A percentile compares a stretch with the other conserved stretches of the same genome.
Evolutionary conservation across 2,797 vertebrate species (phyloP).

Genomic region (Liasis olivaceus): DNA sequence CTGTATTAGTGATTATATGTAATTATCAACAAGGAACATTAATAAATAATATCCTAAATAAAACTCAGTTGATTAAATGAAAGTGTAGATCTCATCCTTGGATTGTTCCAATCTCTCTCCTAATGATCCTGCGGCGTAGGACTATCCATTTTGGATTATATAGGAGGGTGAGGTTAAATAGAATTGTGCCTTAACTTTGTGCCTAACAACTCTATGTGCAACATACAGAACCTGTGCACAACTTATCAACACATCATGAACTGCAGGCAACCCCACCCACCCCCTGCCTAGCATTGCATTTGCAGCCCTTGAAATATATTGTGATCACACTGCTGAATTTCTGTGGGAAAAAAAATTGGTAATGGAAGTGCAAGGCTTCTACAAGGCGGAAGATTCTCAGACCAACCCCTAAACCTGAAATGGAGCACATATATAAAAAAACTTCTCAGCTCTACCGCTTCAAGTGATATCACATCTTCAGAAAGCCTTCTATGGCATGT

Average conservation of each 20-base stretch:
- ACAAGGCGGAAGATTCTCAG: not conserved
- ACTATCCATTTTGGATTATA: not conserved
- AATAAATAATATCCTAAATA: not conserved
- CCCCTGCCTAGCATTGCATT: not conserved
- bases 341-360: not conserved
- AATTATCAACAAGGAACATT: not conserved
- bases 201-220: not conserved
- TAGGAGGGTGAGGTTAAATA: not conserved
- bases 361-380: not conserved
- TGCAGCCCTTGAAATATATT: not conserved
- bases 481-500: not conserved
- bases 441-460: not conserved
- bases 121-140: not conserved
- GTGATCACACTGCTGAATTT: not conserved
- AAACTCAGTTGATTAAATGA: not conserved
- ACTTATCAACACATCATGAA: not conserved
- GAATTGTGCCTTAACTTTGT: not conserved
- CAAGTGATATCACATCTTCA: not conserved
- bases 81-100: not conserved
- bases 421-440: not conserved
- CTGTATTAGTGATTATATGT: not conserved
- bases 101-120: not conserved
- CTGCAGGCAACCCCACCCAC: not conserved
- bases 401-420: not conserved
- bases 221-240: not conserved